phyloP scores from a whole-genome alignment of 2,888 invertebrate species.

The Diaperis boleti region DNA sequence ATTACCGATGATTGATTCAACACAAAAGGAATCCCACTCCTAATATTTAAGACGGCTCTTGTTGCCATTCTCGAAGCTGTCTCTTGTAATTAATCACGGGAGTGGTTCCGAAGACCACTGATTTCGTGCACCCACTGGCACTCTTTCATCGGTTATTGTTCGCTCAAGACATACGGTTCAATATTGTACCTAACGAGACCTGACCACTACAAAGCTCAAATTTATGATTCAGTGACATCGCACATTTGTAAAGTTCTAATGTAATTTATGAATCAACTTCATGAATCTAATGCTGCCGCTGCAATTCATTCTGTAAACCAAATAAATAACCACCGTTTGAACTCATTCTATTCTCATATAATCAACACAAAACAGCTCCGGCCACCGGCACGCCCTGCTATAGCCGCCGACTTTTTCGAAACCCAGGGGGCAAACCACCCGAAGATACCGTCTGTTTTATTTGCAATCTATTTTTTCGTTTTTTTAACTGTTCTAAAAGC shows the following conservation, averaged over 20 bases:
- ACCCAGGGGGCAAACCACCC: no score
- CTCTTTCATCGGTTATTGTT: conserved; percentile 37
- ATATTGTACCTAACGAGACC: conserved; percentile 49
- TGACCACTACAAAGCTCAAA: conserved; percentile 53
- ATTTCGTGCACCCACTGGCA: conserved; percentile 38
- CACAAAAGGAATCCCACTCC: conserved; percentile 43
- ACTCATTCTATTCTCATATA: conserved; percentile 48
- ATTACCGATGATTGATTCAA: conserved; percentile 44
- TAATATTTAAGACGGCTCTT: conserved; percentile 41
- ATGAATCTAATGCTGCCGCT: conserved; percentile 52
- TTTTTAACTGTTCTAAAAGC: no score
- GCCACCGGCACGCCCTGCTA: conserved; percentile 39
- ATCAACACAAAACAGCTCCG: conserved; percentile 35
- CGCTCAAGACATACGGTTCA: conserved; percentile 34
- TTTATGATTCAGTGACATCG: conserved; percentile 55
- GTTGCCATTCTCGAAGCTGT: conserved; percentile 43
- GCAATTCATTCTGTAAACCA: conserved; percentile 54
- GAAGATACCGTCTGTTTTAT: no score
- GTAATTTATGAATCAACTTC: conserved; percentile 53
- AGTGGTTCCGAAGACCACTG: conserved; percentile 42
- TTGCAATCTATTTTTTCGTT: no score
- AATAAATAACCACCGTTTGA: conserved; percentile 55
- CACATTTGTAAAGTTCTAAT: conserved; percentile 55
- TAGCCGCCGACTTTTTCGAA: conserved; percentile 35
- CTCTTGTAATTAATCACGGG: conserved; percentile 45